Conservation (phyloP, 2,797 vertebrate genomes). For the Lacerta bilineata region DNA sequence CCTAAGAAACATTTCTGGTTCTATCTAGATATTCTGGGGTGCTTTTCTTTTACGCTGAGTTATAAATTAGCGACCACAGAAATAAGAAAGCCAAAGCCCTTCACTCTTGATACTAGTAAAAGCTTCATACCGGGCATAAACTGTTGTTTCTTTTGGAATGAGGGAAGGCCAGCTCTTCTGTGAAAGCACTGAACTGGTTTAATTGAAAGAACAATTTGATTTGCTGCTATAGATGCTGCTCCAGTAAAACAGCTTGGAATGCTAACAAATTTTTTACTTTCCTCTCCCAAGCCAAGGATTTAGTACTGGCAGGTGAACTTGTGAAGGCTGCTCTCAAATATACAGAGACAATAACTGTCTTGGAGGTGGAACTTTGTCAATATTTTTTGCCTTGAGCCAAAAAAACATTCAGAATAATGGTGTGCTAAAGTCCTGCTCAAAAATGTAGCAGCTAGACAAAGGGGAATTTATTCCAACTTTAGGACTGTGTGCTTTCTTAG, state of each 20-base stretch:
- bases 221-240: conserved; percentile 76
- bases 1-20: conserved; percentile 41
- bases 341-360: conserved; percentile 83
- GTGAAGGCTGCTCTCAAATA: conserved; percentile 83
- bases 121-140: conserved; percentile 63
- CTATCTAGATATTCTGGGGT: conserved; percentile 38
- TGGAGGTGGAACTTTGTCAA: conserved; percentile 80
- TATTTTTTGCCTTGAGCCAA: conserved; percentile 82
- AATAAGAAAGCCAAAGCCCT: conserved; percentile 61
- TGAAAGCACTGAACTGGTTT: conserved; percentile 73
- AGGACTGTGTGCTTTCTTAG: conserved; percentile 67
- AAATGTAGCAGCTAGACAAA: conserved; percentile 68
- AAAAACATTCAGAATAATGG: conserved; percentile 79
- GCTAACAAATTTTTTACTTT: conserved; percentile 78
- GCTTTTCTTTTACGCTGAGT: conserved; percentile 60
- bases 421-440: conserved; percentile 70
- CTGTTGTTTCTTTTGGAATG: conserved; percentile 53
- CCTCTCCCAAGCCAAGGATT: conserved; percentile 80
- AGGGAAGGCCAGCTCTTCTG: conserved; percentile 62
- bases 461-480: conserved; percentile 72
- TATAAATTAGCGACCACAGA: conserved; percentile 36
- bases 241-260: conserved; percentile 73
- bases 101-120: conserved; percentile 61
- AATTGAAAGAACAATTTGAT: conserved; percentile 83
- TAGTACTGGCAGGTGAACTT: conserved; percentile 80